Evolutionary conservation across 2,113 vertebrate species (phyloP).

Genomic region (Phasianus colchicus): DNA sequence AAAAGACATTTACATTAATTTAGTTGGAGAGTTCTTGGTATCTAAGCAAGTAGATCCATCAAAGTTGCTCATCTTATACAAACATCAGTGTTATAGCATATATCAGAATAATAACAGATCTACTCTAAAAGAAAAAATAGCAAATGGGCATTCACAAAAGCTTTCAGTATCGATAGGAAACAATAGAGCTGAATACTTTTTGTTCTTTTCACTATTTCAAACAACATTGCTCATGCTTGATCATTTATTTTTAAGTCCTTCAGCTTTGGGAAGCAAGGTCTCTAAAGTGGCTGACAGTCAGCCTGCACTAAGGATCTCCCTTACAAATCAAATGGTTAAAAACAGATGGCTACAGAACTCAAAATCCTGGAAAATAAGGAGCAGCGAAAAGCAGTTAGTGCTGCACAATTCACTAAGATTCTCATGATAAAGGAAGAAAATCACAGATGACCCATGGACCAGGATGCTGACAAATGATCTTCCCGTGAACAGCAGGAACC

Average conservation of each 20-base stretch:
- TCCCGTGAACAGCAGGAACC: not conserved
- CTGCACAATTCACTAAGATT: conserved; percentile 7
- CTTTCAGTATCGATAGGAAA: not conserved
- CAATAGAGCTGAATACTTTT: not conserved
- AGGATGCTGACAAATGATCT: not conserved
- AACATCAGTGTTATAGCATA: not conserved
- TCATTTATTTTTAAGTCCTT: not conserved
- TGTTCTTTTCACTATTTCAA: not conserved
- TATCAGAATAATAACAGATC: not conserved
- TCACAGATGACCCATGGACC: not conserved
- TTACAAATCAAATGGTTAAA: not conserved
- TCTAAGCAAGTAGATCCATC: not conserved
- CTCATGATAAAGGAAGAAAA: not conserved
- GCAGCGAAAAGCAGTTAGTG: not conserved
- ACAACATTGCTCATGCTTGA: not conserved
- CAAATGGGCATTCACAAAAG: not conserved
- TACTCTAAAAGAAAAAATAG: not conserved
- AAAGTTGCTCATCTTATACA: not conserved
- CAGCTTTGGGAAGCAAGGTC: not conserved
- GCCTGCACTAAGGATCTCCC: not conserved
- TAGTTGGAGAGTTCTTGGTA: not conserved
- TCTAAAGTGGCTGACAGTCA: not conserved
- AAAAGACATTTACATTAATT: not conserved
- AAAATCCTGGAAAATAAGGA: conserved; percentile 23
- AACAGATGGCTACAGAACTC: conserved; percentile 15